phyloP scores from a whole-genome alignment of 1,140 invertebrate genomes.

The Meloidogyne exigua region DNA sequence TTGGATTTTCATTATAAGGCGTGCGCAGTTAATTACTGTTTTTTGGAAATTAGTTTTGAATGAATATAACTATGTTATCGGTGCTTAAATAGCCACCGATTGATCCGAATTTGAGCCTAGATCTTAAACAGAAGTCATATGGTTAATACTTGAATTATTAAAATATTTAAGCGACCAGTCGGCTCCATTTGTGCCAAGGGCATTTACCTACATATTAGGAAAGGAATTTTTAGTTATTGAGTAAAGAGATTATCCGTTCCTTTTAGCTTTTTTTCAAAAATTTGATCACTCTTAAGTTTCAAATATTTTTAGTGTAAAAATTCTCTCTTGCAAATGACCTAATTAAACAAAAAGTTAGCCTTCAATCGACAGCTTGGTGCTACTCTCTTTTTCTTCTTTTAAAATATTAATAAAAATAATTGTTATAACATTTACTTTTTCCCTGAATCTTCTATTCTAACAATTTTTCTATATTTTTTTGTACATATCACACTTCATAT shows the following conservation, averaged over 20 bases:
- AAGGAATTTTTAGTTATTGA: background rate
- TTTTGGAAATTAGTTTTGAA: background rate
- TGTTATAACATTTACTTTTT: too few relatives aligned
- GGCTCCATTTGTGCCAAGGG: background rate
- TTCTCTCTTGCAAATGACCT: background rate
- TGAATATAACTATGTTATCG: background rate
- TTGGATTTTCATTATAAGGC: too few relatives aligned
- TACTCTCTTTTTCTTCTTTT: background rate
- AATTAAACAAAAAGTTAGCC: background rate
- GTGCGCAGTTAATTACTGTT: background rate
- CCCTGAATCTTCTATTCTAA: too few relatives aligned
- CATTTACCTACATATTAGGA: background rate
- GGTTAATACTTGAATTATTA: background rate
- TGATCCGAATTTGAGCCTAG: background rate
- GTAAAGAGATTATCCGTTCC: background rate
- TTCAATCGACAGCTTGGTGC: background rate
- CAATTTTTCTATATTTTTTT: too few relatives aligned
- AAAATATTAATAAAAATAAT: background rate
- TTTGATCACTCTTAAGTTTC: background rate
- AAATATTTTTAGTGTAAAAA: conserved; percentile 2
- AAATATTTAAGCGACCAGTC: background rate
- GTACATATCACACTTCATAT: too few relatives aligned
- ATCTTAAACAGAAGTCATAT: background rate
- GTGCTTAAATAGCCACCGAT: background rate
- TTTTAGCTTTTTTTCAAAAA: background rate